Base-by-base conservation (phyloP, 2,797 vertebrate genomes). In the Ceryle rudis region DNA sequence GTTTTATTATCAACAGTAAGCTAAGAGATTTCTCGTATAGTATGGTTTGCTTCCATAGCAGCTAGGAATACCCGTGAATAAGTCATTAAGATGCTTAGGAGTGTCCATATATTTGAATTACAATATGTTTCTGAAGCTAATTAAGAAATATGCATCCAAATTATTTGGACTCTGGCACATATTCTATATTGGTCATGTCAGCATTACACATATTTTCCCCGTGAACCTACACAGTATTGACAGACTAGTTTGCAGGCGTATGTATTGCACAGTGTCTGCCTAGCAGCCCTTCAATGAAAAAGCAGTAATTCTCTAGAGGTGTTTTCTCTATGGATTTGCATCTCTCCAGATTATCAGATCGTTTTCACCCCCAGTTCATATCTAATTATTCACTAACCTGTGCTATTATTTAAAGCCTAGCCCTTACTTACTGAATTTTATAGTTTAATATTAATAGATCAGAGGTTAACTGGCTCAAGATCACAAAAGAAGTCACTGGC, bases 61-160 rank as follows among this genome's bases (percentile, higher is more conserved):
- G 39, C n/a, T 51, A 57, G 65, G 54, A 92, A 89, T 26, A 93
- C 47, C 54, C 52, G 55, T 55, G 62, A 96, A 96, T 97, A 97
- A 96, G 90, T 83, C 51, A 51, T 39, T 55, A 86, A 91, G 51
- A 4, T 90, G 70, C 54, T 93, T 86, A 80, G 84, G 58, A 95
- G 81, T 60, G 39, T 91, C 96, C 78, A 87, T 96, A 86, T 87
- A 86, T 52, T 61, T 96, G 90, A 98, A 52, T 93, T 93, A 95
- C 82, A 81, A 66, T 65, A 62, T 46, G 18, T 81, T 95, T 94
- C 82, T 52, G 82, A 18, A 94, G 69, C 52, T 96, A 96, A 97
- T 97, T 97, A 96, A 92, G 94, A 97, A 96, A 88, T 89, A 97
- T 79, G 95, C 81, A 95, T 91, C 62, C n/a, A 20, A 77, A 42